A percentile compares a stretch with the other conserved stretches of the same genome.
phyloP scores from a whole-genome alignment of 2,797 vertebrate species.

The Bryconaethiops microstoma region DNA sequence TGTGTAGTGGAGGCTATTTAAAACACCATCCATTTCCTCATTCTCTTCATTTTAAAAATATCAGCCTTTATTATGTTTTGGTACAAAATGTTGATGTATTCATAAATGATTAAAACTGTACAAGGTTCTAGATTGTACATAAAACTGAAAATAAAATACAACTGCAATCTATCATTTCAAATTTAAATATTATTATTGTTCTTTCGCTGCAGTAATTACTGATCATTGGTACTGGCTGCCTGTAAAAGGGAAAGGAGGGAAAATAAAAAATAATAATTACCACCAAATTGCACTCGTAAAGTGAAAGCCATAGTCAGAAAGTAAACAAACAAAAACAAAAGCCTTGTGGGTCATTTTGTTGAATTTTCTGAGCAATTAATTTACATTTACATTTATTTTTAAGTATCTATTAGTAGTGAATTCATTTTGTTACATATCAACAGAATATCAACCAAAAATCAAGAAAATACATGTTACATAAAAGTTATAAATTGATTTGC shows the following conservation, averaged over 20 bases:
- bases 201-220: neutral
- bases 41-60: neutral
- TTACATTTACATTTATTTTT: no score
- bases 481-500: no score
- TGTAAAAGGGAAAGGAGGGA: conserved; percentile 29
- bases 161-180: neutral
- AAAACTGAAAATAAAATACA: neutral
- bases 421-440: no score
- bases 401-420: no score
- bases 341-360: conserved; percentile 5
- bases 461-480: no score
- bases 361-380: no score
- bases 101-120: neutral
- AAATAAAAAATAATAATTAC: neutral
- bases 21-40: neutral
- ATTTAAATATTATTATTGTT: neutral
- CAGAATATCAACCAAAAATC: no score
- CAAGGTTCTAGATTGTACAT: neutral
- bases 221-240: conserved; percentile 16
- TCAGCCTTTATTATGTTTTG: conserved; percentile 24
- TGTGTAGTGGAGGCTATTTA: neutral
- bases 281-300: no score
- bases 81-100: conserved; percentile 39
- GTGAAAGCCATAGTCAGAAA: no score
- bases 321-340: no score